Evolutionary conservation across 2,113 vertebrate genomes (phyloP).

Genomic region (Morone chrysops): DNA sequence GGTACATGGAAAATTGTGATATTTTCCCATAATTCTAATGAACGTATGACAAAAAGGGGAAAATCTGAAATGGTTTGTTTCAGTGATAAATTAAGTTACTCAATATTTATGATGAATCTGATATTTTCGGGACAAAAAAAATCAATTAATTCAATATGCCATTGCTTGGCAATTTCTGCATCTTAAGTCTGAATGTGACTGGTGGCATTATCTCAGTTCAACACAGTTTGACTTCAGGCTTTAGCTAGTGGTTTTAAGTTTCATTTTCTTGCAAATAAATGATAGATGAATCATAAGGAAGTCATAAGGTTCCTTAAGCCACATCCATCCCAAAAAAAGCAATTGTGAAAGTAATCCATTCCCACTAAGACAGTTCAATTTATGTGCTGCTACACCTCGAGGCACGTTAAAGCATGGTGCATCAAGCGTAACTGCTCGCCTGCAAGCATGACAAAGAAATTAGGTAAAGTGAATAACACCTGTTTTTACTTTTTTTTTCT

Average conservation of each 20-base stretch:
- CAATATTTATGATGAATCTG: neutral
- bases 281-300: neutral
- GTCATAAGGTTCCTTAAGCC: neutral
- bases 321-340: neutral
- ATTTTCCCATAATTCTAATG: neutral
- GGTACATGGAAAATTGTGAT: neutral
- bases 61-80: neutral
- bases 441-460: constrained; percentile 20
- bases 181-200: neutral
- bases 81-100: neutral
- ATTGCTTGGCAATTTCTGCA: neutral
- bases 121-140: neutral
- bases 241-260: neutral
- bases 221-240: neutral
- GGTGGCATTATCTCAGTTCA: neutral
- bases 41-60: neutral
- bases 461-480: constrained; percentile 44
- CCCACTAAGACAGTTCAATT: constrained; percentile 7
- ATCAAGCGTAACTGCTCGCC: constrained; percentile 7
- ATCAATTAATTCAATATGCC: neutral
- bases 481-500: neutral
- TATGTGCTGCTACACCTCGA: neutral
- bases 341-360: neutral
- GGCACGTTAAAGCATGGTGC: neutral
- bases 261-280: neutral